Evolutionary conservation across 2,888 invertebrate species (phyloP), one percentile per base, ranked within the genome.

Genomic region (Andrena minutula): DNA sequence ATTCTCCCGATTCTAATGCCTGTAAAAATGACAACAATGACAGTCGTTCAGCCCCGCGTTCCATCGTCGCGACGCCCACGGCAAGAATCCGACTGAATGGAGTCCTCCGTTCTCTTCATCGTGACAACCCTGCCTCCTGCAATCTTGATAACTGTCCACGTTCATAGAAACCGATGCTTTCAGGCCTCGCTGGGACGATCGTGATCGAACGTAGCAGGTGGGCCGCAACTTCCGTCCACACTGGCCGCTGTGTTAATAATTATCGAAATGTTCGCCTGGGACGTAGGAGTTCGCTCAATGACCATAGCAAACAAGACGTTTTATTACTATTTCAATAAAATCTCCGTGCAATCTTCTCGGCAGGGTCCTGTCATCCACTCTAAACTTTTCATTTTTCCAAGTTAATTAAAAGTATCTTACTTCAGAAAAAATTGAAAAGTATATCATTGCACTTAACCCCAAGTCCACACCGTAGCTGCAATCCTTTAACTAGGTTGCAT

Each of bases 61-160:
- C 82, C 84, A 86, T 85, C 85, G 85, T 83, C 75, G 83, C 78
- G 69, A 35, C 69, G 91, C 91, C 89, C 68, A 72, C 72, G 89
- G 90, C 90, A 60, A 90, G 85, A 89, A 89, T 87, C 87, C 88
- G 82, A 83, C 86, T 81, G 87, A 88, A 91, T 89, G 90, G 86
- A 88, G 91, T 88, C 86, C 82, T 83, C 86, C 88, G 89, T 91
- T 91, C 91, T 91, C 86, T 79, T 86, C 85, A 82, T 89, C 88
- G 87, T 90, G 89, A 89, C 91, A 90, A 89, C 88, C 83, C 84
- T 82, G 73, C 88, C 81, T 86, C 82, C 85, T 70, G 85, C 89
- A 90, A 90, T 91, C 90, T 90, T 90, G 88, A 92, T 91, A 90
- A 90, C 89, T 86, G 86, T 89, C 85, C 86, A 83, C 84, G 84